phyloP scores from a whole-genome alignment of 1,140 invertebrate species.

The Drosophila kepulauana region DNA sequence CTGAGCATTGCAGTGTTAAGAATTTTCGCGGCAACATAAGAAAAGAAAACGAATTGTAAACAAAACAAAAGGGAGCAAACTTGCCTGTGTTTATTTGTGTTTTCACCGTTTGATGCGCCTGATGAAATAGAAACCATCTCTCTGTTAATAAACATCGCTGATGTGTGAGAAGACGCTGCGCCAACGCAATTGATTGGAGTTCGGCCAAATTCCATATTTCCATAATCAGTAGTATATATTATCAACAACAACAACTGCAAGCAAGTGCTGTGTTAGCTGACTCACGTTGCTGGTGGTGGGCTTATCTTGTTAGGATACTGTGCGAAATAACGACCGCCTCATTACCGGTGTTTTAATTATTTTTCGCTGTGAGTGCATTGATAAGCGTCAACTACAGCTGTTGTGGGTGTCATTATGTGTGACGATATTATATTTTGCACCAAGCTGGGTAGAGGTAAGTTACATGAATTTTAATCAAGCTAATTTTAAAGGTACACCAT shows the following conservation, averaged over 20 bases:
- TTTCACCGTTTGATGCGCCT: conserved; percentile 28
- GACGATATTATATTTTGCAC: conserved; percentile 34
- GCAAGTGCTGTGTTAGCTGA: conserved; percentile 4
- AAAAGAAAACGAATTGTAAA: conserved; percentile 27
- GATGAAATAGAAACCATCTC: conserved; percentile 17
- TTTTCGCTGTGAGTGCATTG: not conserved
- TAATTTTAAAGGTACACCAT: not conserved
- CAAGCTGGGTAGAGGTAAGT: conserved; percentile 42
- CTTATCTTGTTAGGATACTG: conserved; percentile 21
- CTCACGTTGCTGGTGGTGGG: not conserved
- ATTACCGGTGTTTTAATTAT: conserved; percentile 27
- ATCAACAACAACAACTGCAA: conserved; percentile 9
- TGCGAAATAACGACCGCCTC: conserved; percentile 5
- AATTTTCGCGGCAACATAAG: conserved; percentile 25
- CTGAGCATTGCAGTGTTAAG: not conserved
- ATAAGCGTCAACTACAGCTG: not conserved
- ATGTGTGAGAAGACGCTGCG: conserved; percentile 8
- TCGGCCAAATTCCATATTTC: conserved; percentile 11
- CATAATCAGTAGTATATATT: not conserved
- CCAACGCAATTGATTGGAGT: conserved; percentile 8
- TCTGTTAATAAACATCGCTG: conserved; percentile 11
- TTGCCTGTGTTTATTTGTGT: conserved; percentile 24
- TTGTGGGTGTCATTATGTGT: conserved; percentile 8
- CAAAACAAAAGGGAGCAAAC: conserved; percentile 22
- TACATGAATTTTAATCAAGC: not conserved